Base-by-base conservation (phyloP, 1,140 invertebrate genomes). In the Drosophila guanche region DNA sequence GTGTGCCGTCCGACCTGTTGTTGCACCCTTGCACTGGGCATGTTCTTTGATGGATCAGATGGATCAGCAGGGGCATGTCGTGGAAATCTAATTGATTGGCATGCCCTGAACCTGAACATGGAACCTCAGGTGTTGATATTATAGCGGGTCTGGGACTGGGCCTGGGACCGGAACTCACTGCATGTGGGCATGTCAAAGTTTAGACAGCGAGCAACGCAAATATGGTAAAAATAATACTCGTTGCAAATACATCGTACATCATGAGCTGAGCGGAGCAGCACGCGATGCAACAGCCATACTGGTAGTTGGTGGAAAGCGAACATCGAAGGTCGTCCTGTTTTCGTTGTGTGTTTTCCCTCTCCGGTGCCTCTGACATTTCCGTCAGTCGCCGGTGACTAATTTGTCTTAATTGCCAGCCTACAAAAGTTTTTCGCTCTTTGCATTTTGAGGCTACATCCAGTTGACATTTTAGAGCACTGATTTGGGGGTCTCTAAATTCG, bases 81-180 rank as follows among this genome's bases (percentile, higher is more conserved):
- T 68, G 59, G 78, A 72, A 88, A 66, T 83, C 79, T 88, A 86
- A 88, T 86, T 86, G 81, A 86, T 88, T 78, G 81, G 76, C 83
- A 68, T 56, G 48, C 29, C 52, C 52, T 22, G 29, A 4, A 10
- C 50, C 50, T 22, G 50, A 5, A 16, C 50, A 40, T 7, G 3
- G 50, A 37, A 37, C 33, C 8, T 12, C 51, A 66, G 70, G 75
- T 84, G 79, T 84, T 84, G 79, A 79, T 78, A 66, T 69, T 65
- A 48, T 27, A 55, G 8, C 10, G n/a, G 27, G 3, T 7, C 20
- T 20, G 29, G 40, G 45, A 23, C 37, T 37, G 27, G 16, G 14
- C 16, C 6, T 7, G 8, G 0, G 5, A 22, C 45, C n/a, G 5
- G 37, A 41, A 22, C 57, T 10, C 67, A 66, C 74, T 65, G 83